phyloP scores from a whole-genome alignment of 2,113 vertebrate species.

The Malurus elegans region DNA sequence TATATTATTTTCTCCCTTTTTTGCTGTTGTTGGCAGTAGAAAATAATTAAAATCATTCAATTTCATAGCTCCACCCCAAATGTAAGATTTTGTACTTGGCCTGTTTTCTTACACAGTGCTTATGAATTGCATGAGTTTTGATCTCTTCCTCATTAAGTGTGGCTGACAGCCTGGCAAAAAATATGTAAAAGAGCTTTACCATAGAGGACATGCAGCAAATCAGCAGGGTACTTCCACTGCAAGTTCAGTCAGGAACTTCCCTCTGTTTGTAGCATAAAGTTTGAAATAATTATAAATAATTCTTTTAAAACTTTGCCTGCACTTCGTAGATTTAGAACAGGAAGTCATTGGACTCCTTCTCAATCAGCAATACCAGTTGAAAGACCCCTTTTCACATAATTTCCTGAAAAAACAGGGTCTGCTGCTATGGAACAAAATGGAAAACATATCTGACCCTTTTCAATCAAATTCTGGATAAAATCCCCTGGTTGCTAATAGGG shows the following conservation, averaged over 20 bases:
- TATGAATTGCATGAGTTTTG: constrained; percentile 15
- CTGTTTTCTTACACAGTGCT: not conserved
- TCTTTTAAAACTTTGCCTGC: not conserved
- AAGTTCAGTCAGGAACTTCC: not conserved
- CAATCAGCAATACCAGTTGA: not conserved
- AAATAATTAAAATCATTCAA: constrained; percentile 26
- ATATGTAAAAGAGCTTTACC: not conserved
- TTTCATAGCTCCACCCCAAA: not conserved
- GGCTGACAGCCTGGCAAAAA: constrained; percentile 1
- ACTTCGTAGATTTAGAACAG: not conserved
- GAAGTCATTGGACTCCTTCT: not conserved
- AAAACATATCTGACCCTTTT: not conserved
- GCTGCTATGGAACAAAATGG: not conserved
- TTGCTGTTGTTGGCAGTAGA: not conserved
- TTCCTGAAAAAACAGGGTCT: not conserved
- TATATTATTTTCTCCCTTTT: constrained; percentile 4
- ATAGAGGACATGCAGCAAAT: not conserved
- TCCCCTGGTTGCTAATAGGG: not conserved
- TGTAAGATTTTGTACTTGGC: not conserved
- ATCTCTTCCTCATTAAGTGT: not conserved
- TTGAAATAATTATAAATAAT: not conserved
- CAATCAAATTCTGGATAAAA: not conserved
- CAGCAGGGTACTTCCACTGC: not conserved
- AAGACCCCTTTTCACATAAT: not conserved
- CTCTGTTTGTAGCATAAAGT: not conserved